Evolutionary conservation across 1,140 invertebrate species (phyloP).

Genomic region (Scylla paramamosain): DNA sequence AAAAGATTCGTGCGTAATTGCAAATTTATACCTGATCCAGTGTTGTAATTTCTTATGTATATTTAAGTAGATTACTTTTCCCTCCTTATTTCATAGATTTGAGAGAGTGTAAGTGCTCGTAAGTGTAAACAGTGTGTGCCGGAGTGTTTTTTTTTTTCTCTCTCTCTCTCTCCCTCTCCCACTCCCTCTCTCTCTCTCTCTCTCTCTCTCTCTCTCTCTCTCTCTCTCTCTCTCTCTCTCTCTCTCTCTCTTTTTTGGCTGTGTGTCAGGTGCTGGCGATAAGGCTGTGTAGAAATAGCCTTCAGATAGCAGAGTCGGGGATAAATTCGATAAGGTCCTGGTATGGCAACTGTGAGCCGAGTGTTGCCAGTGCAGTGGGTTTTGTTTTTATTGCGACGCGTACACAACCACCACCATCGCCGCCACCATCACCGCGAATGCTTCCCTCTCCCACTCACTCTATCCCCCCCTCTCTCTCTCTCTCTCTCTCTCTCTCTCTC

Average conservation of each 20-base stretch:
- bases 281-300: constrained; percentile 62
- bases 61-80: not conserved
- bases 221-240: not conserved
- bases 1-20: too few species aligned
- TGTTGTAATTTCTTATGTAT: too few species aligned
- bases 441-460: not conserved
- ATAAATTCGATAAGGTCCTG: constrained; percentile 63
- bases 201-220: too few species aligned
- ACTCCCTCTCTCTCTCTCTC: too few species aligned
- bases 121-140: not conserved
- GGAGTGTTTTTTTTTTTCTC: too few species aligned
- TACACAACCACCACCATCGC: not conserved
- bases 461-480: not conserved
- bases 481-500: not conserved
- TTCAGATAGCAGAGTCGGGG: constrained; percentile 55
- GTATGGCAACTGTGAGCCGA: not conserved
- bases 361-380: not conserved
- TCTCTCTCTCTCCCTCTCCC: too few species aligned
- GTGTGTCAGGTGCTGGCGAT: constrained; percentile 62
- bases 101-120: not conserved
- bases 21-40: too few species aligned
- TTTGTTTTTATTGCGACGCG: not conserved
- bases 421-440: not conserved
- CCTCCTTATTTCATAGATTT: not conserved
- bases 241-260: not conserved